Percentiles rank a stretch among this genome's conserved stretches.
Conservation (phyloP, 2,797 vertebrate genomes). For the Aplochiton taeniatus region DNA sequence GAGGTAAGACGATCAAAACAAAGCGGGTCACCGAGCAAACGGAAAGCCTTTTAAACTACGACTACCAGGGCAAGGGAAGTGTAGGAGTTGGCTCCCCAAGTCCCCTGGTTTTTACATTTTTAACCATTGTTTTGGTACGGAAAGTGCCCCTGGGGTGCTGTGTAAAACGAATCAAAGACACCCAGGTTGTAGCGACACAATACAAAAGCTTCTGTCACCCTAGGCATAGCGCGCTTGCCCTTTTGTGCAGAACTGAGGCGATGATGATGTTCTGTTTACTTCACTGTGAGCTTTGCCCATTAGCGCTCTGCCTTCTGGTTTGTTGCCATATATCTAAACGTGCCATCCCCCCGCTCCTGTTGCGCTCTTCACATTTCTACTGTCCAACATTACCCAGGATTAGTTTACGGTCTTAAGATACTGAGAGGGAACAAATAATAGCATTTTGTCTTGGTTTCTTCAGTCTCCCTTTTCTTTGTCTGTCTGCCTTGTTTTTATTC, state of each 20-base stretch:
- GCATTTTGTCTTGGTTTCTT: no score
- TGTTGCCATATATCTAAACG: conserved; percentile 36
- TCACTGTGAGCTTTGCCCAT: conserved; percentile 36
- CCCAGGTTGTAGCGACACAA: not conserved
- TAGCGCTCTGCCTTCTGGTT: conserved; percentile 11
- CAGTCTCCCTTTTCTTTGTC: no score
- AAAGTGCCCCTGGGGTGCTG: no score
- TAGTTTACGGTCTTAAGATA: no score
- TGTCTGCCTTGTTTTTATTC: no score
- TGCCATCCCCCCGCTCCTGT: conserved; percentile 19
- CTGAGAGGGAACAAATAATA: no score
- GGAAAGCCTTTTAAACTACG: conserved; percentile 44
- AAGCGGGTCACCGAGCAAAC: conserved; percentile 2
- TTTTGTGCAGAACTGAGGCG: not conserved
- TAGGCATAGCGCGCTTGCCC: not conserved
- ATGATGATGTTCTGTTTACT: conserved; percentile 6
- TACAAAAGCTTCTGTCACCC: not conserved
- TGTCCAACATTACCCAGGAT: not conserved
- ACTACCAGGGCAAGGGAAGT: not conserved
- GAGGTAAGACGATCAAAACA: not conserved
- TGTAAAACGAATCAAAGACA: no score
- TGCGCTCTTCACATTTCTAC: not conserved
- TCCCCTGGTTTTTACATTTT: no score
- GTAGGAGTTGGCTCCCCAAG: no score
- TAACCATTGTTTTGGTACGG: no score